Percentiles rank a stretch among this genome's conserved stretches.
Evolutionary conservation across 2,888 invertebrate species (phyloP).

Genomic region (Stenurella melanura): DNA sequence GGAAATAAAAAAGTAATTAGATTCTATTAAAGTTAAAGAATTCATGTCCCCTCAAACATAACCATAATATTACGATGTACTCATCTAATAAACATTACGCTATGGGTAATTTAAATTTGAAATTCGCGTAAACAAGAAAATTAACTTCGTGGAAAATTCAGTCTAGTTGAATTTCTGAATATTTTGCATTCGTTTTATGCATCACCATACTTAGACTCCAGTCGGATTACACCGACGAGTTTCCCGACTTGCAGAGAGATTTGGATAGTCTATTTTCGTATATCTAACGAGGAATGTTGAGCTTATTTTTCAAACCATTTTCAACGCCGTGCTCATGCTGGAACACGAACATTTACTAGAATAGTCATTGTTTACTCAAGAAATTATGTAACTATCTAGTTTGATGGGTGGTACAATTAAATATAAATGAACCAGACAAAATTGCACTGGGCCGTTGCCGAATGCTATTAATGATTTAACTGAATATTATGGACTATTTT

Average conservation of each 20-base stretch:
- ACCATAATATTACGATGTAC: background rate
- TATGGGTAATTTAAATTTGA: background rate
- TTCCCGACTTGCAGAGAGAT: background rate
- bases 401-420: background rate
- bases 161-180: background rate
- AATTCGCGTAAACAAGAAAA: background rate
- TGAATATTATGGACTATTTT: no score
- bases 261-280: conserved; percentile 10
- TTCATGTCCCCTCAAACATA: background rate
- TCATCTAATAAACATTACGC: background rate
- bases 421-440: background rate
- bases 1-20: background rate
- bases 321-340: background rate
- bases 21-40: background rate
- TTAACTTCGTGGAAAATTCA: background rate
- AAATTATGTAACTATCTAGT: background rate
- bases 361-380: conserved; percentile 11
- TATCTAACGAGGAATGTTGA: conserved; percentile 17
- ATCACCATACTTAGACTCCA: background rate
- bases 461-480: no score
- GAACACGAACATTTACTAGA: background rate
- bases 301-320: conserved; percentile 14
- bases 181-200: background rate
- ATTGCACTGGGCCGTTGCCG: background rate
- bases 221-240: background rate